Percentiles rank a stretch among this genome's conserved stretches.
Conservation (phyloP, 2,888 invertebrate genomes). For the Megamerina dolium region DNA sequence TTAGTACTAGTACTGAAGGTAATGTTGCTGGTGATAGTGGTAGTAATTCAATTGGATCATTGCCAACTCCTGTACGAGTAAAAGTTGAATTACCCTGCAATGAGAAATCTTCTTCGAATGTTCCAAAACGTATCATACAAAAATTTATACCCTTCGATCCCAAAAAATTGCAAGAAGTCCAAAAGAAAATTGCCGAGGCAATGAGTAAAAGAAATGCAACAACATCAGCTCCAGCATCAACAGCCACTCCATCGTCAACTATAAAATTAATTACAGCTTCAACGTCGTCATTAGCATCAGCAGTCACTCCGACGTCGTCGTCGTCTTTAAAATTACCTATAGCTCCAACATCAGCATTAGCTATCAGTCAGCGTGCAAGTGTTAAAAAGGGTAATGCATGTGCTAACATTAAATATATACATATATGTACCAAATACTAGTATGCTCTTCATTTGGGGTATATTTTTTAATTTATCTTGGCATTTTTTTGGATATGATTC, state of each 20-base stretch:
- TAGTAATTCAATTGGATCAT: too few relatives aligned
- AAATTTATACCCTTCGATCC: constrained; percentile 38
- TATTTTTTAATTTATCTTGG: background rate
- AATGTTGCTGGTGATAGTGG: too few relatives aligned
- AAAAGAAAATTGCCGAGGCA: constrained; percentile 39
- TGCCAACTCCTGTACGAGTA: too few relatives aligned
- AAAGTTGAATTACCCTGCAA: too few relatives aligned
- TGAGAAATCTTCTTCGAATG: too few relatives aligned
- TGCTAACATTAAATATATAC: too few relatives aligned
- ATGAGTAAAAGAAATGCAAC: constrained; percentile 25
- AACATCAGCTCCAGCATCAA: constrained; percentile 5
- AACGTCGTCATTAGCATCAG: background rate
- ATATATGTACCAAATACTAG: too few relatives aligned
- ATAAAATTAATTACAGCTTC: background rate
- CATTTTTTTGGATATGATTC: constrained; percentile 5
- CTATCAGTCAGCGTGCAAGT: too few relatives aligned
- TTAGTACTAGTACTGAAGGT: too few relatives aligned
- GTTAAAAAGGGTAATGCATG: too few relatives aligned
- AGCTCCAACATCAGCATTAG: background rate
- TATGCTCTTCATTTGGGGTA: background rate
- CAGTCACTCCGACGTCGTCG: background rate
- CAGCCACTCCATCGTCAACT: background rate
- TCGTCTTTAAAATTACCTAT: too few relatives aligned
- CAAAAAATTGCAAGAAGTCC: constrained; percentile 37
- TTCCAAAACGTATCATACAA: constrained; percentile 34